Evolutionary conservation across 2,113 vertebrate species (phyloP).

Genomic region (Rhagologus leucostigma): DNA sequence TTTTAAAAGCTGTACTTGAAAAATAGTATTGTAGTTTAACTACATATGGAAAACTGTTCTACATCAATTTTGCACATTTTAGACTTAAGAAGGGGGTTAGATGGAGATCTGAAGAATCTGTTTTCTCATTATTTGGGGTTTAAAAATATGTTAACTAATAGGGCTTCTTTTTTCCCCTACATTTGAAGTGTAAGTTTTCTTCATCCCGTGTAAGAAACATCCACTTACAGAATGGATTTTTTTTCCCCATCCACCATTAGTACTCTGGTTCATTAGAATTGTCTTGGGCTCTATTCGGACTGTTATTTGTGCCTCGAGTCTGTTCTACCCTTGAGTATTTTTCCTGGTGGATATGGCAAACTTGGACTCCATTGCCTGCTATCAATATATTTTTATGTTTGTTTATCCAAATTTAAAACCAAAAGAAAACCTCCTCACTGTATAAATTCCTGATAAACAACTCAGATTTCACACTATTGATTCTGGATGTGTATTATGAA

Average conservation of each 20-base stretch:
- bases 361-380: background rate
- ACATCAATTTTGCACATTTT: background rate
- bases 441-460: background rate
- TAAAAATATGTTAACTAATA: background rate
- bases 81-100: background rate
- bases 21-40: conserved; percentile 38
- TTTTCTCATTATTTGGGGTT: background rate
- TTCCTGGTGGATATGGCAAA: background rate
- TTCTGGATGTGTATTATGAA: background rate
- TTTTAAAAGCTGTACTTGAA: conserved; percentile 17
- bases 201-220: accelerated
- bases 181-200: background rate
- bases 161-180: background rate
- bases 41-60: background rate
- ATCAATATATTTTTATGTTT: background rate
- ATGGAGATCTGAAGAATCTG: background rate
- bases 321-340: background rate
- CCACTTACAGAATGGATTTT: background rate
- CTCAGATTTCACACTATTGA: background rate
- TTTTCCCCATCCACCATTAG: background rate
- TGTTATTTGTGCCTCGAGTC: background rate
- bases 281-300: background rate
- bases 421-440: background rate
- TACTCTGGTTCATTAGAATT: background rate
- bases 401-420: background rate